Base-by-base conservation (phyloP, 2,797 vertebrate genomes). In the Dallia pectoralis region DNA sequence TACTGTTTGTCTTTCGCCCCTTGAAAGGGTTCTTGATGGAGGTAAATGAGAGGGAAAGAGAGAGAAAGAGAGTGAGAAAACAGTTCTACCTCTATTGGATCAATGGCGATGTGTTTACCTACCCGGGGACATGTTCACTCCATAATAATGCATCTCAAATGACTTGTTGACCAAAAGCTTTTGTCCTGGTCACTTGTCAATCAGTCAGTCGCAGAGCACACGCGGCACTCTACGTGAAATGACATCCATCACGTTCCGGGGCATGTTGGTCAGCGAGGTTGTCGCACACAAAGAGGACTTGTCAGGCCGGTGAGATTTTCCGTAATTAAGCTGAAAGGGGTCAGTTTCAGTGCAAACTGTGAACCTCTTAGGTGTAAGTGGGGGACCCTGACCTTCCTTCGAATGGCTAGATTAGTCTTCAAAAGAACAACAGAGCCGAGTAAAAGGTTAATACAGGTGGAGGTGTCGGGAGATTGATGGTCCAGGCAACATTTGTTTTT, bases 31-130 rank as follows among this genome's bases (percentile, higher is more conserved):
- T 91, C 93, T 95, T 96, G 94, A 95, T 94, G 93, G 94, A 94
- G 91, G 92, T 89, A 88, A 92, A 92, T 86, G 86, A 94, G 92
- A 90, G 53, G 5, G 12, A 51, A 51, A 51, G 19, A 51, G 86
- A 94, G 91, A 90, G 22, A 18, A 44, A 12, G 40, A 44, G 49
- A 51, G 19, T 5, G 49, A 51, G 91, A 93, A 95, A 94, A 94
- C 95, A 95, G 96, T 96, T 96, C 94, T 97, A 93, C 95, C 94
- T 92, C 93, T 92, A 87, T 89, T 89, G 93, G 95, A 98, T 98
- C 96, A 97, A 97, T 97, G 94, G 94, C 96, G 95, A 94, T 93
- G 94, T 96, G 95, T 97, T 96, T 96, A 96, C 95, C 88, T 95
- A 93, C 94, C 94, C 83, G 76, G 85, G 70, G 84, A 91, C 92